Evolutionary conservation across 2,888 invertebrate species (phyloP), one percentile per base, ranked within the genome.

Genomic region (Cephus sareptanus): DNA sequence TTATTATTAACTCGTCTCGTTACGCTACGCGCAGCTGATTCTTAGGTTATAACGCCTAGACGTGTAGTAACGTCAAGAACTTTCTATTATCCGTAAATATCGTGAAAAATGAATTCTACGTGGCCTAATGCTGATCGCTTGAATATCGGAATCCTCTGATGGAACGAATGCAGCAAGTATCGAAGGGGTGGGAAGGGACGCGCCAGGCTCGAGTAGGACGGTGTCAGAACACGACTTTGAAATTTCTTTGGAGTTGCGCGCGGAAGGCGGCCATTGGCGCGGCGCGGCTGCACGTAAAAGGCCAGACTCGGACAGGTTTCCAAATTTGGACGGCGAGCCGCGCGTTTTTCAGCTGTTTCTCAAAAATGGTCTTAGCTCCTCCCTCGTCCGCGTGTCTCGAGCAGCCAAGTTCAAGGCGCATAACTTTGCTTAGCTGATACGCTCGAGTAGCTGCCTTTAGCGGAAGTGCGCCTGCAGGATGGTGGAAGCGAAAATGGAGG

Each of bases 251-350:
- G 34, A 33, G 86, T 87, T 84, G 87, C 87, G 87, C 86, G 87
- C 85, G 85, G 85, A 88, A 89, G 87, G 85, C 89, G 85, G 87
- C 89, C 87, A 89, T 89, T 85, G 86, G 85, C 84, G 82, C 82
- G 83, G 81, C 83, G 81, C 81, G 80, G 78, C 79, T 76, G 79
- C 82, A 85, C 89, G 85, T 88, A 89, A 88, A 89, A 85, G 88
- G 88, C 82, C 81, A 81, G 79, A 77, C 81, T 81, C 82, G 76
- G 84, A 80, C 89, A 84, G 85, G 87, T 89, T 90, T 90, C 90
- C 90, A 89, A 90, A 90, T 88, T 89, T 88, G 89, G 90, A 82
- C 73, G 56, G 82, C 70, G 79, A 83, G 79, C 81, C 71, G 73
- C 80, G 74, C 76, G 76, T 82, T 81, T 82, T 83, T 77, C 76